Evolutionary conservation across 2,797 vertebrate species (phyloP), one percentile per base, ranked within the genome.

Genomic region (Hyperoplus immaculatus): DNA sequence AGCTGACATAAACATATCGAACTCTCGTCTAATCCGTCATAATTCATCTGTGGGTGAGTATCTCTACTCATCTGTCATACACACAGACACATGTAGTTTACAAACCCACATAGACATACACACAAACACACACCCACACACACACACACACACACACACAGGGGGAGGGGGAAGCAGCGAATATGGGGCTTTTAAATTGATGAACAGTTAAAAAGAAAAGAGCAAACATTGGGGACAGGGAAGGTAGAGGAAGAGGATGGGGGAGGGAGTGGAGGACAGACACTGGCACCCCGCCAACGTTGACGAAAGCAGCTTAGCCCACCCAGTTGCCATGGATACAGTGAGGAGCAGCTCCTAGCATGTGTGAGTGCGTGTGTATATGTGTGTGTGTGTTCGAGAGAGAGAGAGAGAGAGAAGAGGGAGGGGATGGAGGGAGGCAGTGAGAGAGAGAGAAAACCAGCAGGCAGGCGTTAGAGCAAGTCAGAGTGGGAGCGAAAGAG

Each of bases 251-350:
- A 88, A 74, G 78, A 84, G 85, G 78, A 82, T 88, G 89, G 84
- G 90, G 89, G 89, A 93, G 92, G 89, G 91, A 88, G 90, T 75
- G 82, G 85, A 90, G 92, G 82, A 88, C 90, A 94, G 94, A 76
- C 91, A 87, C 90, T 94, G 96, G 97, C 96, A 87, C 92, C 90
- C 92, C 93, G 95, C 96, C 94, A 94, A 88, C 81, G 81, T 95
- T 96, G 96, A 96, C 95, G 96, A 96, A 96, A 97, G 96, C 96
- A 72, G 96, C 96, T 96, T 95, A 96, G 89, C 95, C 95, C 94
- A 95, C 94, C 93, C 93, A 90, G 95, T 96, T 96, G 93, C 95
- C 93, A 96, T 96, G 95, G 95, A 93, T 95, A 96, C 95, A 92
- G 91, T 71, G 87, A 92, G 87, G 92, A 93, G 91, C 89, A 94